Base-by-base conservation (phyloP, 2,113 vertebrate genomes). In the Irena cyanogastra region DNA sequence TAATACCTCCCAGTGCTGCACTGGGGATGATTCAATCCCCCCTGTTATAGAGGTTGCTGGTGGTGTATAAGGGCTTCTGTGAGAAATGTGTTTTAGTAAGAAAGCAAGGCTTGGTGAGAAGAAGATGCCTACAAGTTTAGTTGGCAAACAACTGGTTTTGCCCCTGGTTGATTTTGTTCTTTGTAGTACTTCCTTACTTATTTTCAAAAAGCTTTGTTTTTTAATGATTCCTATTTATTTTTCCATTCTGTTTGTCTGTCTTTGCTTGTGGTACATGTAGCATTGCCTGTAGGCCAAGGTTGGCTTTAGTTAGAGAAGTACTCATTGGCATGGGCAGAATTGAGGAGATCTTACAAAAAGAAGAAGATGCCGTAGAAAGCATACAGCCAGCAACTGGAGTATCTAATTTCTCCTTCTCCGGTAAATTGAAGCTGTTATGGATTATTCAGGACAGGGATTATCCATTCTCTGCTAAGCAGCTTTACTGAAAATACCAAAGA, bases 371-470 rank as follows among this genome's bases (percentile, higher is more conserved):
- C 2, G 0, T 76, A 45, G 61, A 66, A 74, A 77, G 35, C 31
- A 26, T 23, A 44, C 17, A 89, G 23, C 9, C 56, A 69, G 35
- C 80, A 87, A 88, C 65, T 78, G 68, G 66, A 68, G 37, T 47
- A 64, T 70, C 44, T 90, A 3, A 56, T 94, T 84, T 84, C 57
- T 94, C 39, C 52, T 92, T 30, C 80, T 78, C 52, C 49, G 20
- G 41, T 68, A 82, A 87, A 87, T 27, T 93, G 79, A 87, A 78
- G 49, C 75, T 83, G 72, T 92, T 93, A 57, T 22, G 64, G 96
- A 31, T 95, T 94, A 92, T 76, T 93, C 74, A 95, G 96, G 95
- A 76, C 96, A 78, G 65, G 92, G 97, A 97, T 97, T 97, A 97
- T 93, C 42, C 71, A 53, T 88, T 89, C 80, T 92, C 68, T 85